Evolutionary conservation across 2,113 vertebrate genomes (phyloP), one percentile per base, ranked within the genome.

Genomic region (Brachyistius frenatus): DNA sequence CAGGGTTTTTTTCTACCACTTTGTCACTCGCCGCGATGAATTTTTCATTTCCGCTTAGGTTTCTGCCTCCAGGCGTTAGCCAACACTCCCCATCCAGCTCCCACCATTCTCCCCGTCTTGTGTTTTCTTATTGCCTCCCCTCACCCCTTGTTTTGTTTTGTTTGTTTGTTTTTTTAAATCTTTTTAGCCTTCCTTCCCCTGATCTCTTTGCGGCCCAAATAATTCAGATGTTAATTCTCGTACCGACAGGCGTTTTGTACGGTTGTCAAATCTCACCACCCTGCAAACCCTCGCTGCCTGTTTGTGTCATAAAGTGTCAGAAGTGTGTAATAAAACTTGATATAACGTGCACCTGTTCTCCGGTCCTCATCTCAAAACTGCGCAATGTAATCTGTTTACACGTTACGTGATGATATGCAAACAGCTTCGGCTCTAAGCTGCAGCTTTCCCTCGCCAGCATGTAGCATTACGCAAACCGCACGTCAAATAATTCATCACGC

Each of bases 1-100:
- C 65, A 16, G 0, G 32, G 57, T 75, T 33, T 31, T 66, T 70
- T 46, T 4, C 14, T 37, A 11, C 41, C 2, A 0, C 14, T 75
- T 71, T 68, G 70, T 73, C 32, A 11, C 62, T 68, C 16, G 1
- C 56, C 32, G 15, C 54, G n/a, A 89, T 90, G 58, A 86, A 89
- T 87, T 81, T 87, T 89, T 89, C 58, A 89, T 88, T 76, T 83
- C 77, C 67, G 60, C 78, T 86, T 69, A 77, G 65, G 31, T 80
- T 80, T 70, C 52, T 75, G 71, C 74, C 76, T 63, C 41, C 13
- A 36, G 80, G 67, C 80, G 44, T 83, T 55, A 61, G 64, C 70
- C 83, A 66, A 87, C 80, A 37, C 70, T 64, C 69, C 57, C 57
- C 30, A 65, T 66, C 56, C 52, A 47, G 31, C 67, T 78, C 49